Percentiles rank a stretch among this genome's conserved stretches.
Evolutionary conservation across 2,888 invertebrate genomes (phyloP).

Genomic region (Microctonus brassicae): DNA sequence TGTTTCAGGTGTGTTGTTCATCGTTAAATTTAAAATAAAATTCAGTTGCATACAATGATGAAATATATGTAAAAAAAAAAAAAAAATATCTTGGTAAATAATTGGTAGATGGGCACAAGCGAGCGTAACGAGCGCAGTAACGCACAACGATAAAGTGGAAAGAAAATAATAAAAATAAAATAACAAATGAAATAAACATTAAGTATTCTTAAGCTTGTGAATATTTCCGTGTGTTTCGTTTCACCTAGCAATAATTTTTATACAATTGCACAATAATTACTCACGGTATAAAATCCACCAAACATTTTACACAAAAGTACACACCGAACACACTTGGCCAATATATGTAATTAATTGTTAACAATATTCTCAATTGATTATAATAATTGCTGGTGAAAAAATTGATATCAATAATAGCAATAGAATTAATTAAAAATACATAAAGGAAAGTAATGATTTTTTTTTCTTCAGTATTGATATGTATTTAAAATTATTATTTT

Average conservation of each 20-base stretch:
- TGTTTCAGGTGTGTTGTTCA: not conserved
- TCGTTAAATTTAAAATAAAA: not conserved
- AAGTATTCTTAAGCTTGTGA: not conserved
- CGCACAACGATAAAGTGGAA: not conserved
- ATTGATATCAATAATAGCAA: too few species aligned
- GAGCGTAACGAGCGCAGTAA: not conserved
- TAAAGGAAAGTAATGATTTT: too few species aligned
- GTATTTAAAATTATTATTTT: not conserved
- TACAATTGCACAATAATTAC: not conserved
- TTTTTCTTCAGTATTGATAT: not conserved
- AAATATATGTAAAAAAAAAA: not conserved
- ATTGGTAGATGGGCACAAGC: constrained; percentile 5
- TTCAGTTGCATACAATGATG: not conserved
- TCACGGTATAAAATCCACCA: not conserved
- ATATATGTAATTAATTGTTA: not conserved
- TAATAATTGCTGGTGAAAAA: not conserved
- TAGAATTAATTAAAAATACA: too few species aligned
- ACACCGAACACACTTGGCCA: not conserved
- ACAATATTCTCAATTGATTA: not conserved
- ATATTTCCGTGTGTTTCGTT: not conserved
- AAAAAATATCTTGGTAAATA: not conserved
- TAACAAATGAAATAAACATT: not conserved
- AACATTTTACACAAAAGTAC: not conserved
- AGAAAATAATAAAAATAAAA: not conserved
- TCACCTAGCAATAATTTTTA: not conserved